A percentile compares a stretch with the other conserved stretches of the same genome.
Conservation (phyloP, 2,888 invertebrate species). For the Norana najaformis region DNA sequence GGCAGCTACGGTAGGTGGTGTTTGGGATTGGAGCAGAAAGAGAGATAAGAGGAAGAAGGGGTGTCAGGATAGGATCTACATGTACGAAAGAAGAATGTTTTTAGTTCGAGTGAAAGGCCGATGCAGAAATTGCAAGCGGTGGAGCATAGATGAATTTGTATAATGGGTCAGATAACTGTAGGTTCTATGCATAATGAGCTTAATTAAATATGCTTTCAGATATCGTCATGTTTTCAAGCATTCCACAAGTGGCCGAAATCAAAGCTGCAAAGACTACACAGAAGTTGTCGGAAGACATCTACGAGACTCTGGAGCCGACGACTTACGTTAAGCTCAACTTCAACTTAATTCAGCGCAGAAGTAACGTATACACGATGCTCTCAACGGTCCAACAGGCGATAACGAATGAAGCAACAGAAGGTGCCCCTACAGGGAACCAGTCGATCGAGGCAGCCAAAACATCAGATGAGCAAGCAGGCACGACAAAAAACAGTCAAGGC, state of each 20-base stretch:
- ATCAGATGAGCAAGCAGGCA: background rate
- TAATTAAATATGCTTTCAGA: too few relatives aligned
- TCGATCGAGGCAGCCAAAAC: background rate
- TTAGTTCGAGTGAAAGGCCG: too few relatives aligned
- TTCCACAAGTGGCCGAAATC: background rate
- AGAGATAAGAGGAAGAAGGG: too few relatives aligned
- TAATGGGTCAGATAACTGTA: too few relatives aligned
- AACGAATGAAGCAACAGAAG: background rate
- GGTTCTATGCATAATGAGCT: too few relatives aligned
- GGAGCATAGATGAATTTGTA: too few relatives aligned
- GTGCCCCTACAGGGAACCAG: background rate
- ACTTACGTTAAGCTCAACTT: background rate
- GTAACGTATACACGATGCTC: background rate
- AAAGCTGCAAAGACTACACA: background rate
- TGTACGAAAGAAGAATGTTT: too few relatives aligned
- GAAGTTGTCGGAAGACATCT: background rate
- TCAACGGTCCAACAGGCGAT: background rate
- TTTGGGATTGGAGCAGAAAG: too few relatives aligned
- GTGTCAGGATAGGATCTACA: too few relatives aligned
- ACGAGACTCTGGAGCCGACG: background rate
- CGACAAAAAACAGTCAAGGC: background rate
- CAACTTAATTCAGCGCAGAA: background rate
- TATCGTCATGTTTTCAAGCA: constrained; percentile 3
- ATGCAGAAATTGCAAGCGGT: too few relatives aligned
- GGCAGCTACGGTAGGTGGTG: too few relatives aligned